phyloP scores from a whole-genome alignment of 2,888 invertebrate genomes.

The Catocala sponsa region DNA sequence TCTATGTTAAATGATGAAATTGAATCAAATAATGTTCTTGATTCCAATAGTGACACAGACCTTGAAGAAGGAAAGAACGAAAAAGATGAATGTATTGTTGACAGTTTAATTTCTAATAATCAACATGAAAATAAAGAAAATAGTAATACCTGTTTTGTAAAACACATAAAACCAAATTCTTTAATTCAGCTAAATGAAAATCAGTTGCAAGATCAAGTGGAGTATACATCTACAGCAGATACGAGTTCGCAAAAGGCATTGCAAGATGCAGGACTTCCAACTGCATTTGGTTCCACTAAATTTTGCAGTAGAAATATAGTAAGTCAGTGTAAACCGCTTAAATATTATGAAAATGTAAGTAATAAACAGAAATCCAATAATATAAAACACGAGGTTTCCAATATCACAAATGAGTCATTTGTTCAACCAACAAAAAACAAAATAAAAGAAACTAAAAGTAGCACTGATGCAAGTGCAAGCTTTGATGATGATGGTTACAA shows the following conservation, averaged over 20 bases:
- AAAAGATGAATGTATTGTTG: background rate
- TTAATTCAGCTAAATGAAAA: background rate
- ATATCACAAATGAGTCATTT: background rate
- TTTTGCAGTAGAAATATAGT: conserved; percentile 11
- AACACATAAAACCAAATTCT: background rate
- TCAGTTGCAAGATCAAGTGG: background rate
- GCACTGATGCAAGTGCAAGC: conserved; percentile 10
- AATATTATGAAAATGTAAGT: conserved; percentile 10
- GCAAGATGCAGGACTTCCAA: conserved; percentile 59
- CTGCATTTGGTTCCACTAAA: conserved; percentile 57
- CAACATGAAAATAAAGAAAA: background rate
- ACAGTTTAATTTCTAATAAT: background rate
- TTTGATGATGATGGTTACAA: conserved; percentile 28
- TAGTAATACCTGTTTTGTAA: background rate
- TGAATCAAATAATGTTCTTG: conserved; percentile 1
- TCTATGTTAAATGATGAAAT: background rate
- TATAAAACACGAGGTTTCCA: conserved; percentile 1
- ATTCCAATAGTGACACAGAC: background rate
- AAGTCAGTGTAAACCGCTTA: conserved; percentile 7
- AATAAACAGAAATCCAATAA: conserved; percentile 15
- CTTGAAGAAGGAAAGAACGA: background rate
- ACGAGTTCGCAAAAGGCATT: conserved; percentile 41
- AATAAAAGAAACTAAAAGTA: conserved; percentile 1
- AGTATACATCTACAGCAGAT: background rate
- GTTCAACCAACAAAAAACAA: conserved; percentile 6